Evolutionary conservation across 2,888 invertebrate genomes (phyloP), one percentile per base, ranked within the genome.

Genomic region (Portevinia maculata): DNA sequence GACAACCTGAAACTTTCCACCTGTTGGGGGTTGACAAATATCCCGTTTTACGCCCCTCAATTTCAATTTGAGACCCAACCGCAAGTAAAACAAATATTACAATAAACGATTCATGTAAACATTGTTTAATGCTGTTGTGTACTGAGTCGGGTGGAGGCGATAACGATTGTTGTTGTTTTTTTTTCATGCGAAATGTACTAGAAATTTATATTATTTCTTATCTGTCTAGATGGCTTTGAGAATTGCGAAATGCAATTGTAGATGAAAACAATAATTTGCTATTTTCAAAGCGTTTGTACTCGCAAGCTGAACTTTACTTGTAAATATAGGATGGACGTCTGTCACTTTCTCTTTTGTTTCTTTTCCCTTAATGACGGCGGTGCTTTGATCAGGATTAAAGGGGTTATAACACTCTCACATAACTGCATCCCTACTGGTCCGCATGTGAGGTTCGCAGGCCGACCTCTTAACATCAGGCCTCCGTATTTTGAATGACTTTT

Each of bases 201-300:
- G 48, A 62, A 32, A 21, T n/a, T n/a, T n/a, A 53, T 32, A n/a
- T 39, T 59, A 30, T 41, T n/a, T 19, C 52, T 60, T 71, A 62
- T 71, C 60, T 34, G 44, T 34, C n/a, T 15, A 24, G 48, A 50
- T 32, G 73, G 39, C 34, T 30, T 53, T 28, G 28, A n/a, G 19
- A 44, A 67, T 79, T 41, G 41, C n/a, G n/a, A n/a, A 50, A 30
- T 30, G 50, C 62, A 62, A 69, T 37, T 64, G 46, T 62, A 21
- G 30, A 62, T 50, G 41, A 8, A 11, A 37, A 9, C 9, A 17
- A 53, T 41, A 19, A 24, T n/a, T n/a, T n/a, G n/a, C n/a, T n/a
- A 53, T 44, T 62, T 6, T 64, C 8, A 24, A 24, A 24, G 5
- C 3, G 11, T 21, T 15, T 67, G 11, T 11, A 78, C 64, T 44